phyloP scores from a whole-genome alignment of 2,888 invertebrate genomes.

The Altica lythri region DNA sequence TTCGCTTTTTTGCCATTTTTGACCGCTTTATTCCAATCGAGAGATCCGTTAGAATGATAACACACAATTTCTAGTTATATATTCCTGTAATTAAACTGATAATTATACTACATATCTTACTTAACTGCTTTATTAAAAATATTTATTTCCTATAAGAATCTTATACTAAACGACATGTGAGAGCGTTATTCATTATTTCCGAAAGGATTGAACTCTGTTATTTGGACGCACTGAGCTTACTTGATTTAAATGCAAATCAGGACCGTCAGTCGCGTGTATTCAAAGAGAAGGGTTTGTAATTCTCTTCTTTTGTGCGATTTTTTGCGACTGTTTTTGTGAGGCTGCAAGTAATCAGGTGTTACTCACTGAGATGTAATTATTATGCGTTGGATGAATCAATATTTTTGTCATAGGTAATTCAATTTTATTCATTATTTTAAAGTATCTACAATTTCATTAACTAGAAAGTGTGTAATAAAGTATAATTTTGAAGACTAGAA shows the following conservation, averaged over 20 bases:
- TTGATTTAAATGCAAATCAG: conserved; percentile 52
- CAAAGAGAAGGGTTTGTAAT: conserved; percentile 23
- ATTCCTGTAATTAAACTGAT: no score
- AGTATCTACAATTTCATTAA: no score
- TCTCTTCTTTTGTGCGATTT: conserved; percentile 1
- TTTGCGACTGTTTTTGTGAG: neutral
- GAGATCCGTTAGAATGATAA: no score
- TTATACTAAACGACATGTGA: neutral
- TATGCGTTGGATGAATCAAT: no score
- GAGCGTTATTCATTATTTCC: conserved; percentile 7
- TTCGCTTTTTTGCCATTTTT: no score
- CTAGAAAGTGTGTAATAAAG: no score
- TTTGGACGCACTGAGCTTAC: conserved; percentile 32
- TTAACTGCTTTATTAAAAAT: neutral
- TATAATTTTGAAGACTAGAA: no score
- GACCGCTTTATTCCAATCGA: no score
- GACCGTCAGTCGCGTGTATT: conserved; percentile 43
- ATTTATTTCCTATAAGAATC: neutral
- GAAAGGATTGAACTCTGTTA: conserved; percentile 25
- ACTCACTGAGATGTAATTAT: conserved; percentile 1
- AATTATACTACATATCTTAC: no score
- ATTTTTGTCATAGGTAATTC: no score
- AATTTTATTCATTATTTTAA: no score
- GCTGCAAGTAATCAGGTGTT: conserved; percentile 15
- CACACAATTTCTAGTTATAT: no score